Evolutionary conservation across 2,888 invertebrate species (phyloP), one percentile per base, ranked within the genome.

Genomic region (Margaritifera margaritifera): DNA sequence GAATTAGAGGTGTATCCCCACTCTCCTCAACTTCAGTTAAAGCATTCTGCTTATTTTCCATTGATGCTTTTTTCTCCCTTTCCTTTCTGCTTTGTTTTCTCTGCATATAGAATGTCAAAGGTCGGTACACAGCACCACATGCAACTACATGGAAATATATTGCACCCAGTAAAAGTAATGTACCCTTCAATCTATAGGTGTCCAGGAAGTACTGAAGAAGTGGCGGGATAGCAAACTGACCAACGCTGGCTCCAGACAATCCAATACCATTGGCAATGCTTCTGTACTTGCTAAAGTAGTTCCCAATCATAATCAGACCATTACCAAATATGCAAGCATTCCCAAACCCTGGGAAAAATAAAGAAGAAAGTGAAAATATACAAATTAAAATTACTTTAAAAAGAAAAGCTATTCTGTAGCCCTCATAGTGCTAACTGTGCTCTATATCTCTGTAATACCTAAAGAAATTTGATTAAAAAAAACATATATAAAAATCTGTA

Each of bases 311-410:
- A 0, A 86, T 82, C 27, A 87, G 70, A 18, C 82, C 80, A 73
- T 84, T 85, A 6, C 86, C 86, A 75, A 84, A 86, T 61, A 85
- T 66, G 59, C 82, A 78, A 1, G 84, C 80, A 79, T 85, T 85
- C 11, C 83, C 83, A 64, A 85, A 72, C 50, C 86, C 86, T 86
- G 74, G 0, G 73, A 74, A 53, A 68, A 18, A 71, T 52, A 56
- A 25, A 31, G 31, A 63, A 54, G 15, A 53, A 20, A 18, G n/a
- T 2, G 11, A 42, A n/a, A n/a, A n/a, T 11, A 42, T 15, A 42
- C 11, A 15, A 68, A 66, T 51, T 19, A 19, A 54, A 22, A 24
- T 25, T 18, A 25, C 31, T 59, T 59, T 25, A 1, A 59, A n/a
- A 59, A 22, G 24, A 59, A 42, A 42, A 42, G 42, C 15, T 42